Base-by-base conservation (phyloP, 2,888 invertebrate species). In the Prosapia bicincta region DNA sequence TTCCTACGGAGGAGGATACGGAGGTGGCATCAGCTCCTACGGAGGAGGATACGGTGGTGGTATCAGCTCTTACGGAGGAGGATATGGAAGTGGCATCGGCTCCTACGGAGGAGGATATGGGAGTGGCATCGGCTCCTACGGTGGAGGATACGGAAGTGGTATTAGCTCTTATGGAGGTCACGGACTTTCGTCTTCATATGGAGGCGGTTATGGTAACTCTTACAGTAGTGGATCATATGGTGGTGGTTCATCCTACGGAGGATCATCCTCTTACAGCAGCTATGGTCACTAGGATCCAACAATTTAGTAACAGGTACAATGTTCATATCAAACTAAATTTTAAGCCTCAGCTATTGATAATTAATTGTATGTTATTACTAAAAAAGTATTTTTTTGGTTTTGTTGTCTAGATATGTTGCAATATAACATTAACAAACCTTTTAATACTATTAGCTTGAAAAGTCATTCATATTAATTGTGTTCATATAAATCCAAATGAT, bases 21-120 rank as follows among this genome's bases (percentile, higher is more conserved):
- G 30, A 32, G 66, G 72, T 24, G 74, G 70, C 5, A 20, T 54
- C 54, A 20, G 54, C 26, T 43, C 72, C 7, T 66, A 72, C 24
- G 72, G 72, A 26, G 65, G 72, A 24, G 13, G 23, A 9, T 69
- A 69, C 26, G 70, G 66, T 25, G 71, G 69, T 26, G 23, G 23
- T 26, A 23, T 38, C 9, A 38, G 69, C 54, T 10, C 20, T 3
- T 54, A 54, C 20, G 54, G 54, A 10, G 54, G 54, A 3, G 20
- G 54, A 3, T 76, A 76, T 32, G 76, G 71, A 20, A 10, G 28
- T 30, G 69, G 69, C 7, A 26, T 66, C 23, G 26, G 32, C 20
- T 69, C 71, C 15, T 71, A 71, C 69, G 77, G 74, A 38, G 54
- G 54, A 6, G 38, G 38, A 38, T 38, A 38, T 13, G 43, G 71